Percentiles rank a stretch among this genome's conserved stretches.
These are phyloP conservation scores for Malurus cyaneus DNA, from an alignment of 2,113 vertebrate species.

Conservation along the genomic window DNA sequence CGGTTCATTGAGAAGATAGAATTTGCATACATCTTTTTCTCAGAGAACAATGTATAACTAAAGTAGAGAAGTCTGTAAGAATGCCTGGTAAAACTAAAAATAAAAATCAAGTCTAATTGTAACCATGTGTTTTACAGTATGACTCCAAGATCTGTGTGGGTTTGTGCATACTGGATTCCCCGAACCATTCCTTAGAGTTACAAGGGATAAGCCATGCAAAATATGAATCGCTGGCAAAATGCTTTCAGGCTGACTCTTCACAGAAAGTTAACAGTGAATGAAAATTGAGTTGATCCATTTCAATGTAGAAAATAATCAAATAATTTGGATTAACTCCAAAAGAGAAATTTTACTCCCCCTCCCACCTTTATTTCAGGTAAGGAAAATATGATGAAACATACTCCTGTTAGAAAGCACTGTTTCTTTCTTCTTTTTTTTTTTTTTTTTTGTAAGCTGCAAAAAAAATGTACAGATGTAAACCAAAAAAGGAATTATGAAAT, in stretches of 20 bases:
- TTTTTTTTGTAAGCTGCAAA: not conserved
- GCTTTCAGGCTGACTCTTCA: not conserved
- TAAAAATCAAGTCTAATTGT: not conserved
- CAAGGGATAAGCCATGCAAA: not conserved
- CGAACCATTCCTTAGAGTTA: not conserved
- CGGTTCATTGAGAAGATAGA: not conserved
- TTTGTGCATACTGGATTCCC: not conserved
- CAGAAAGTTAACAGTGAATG: not conserved
- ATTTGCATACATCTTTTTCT: not conserved
- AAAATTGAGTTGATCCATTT: not conserved
- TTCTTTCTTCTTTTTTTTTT: not conserved
- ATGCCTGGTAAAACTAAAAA: not conserved
- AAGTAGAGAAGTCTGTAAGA: not conserved
- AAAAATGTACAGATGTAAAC: not conserved
- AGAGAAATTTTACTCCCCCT: accelerated
- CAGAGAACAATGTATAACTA: not conserved
- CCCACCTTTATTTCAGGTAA: not conserved
- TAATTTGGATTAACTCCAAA: not conserved
- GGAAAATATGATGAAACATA: not conserved
- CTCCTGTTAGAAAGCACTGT: not conserved
- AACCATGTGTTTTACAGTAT: not conserved
- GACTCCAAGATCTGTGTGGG: not conserved
- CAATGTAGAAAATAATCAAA: not conserved
- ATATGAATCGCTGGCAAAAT: not conserved
- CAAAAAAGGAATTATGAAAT: not conserved